Evolutionary conservation across 2,888 invertebrate genomes (phyloP).

Genomic region (Apantesis nais): DNA sequence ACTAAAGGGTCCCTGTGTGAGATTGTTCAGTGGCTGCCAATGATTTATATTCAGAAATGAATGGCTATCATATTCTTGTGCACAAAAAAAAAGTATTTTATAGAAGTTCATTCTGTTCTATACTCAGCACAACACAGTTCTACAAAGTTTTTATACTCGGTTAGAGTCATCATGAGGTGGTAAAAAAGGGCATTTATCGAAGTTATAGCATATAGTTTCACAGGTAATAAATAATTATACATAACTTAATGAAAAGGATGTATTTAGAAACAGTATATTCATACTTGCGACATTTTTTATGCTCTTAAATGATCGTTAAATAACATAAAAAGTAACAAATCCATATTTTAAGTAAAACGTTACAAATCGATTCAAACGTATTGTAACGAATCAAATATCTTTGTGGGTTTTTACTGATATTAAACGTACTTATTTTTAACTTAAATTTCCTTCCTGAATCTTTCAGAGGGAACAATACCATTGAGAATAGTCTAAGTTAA

Average conservation of each 20-base stretch:
- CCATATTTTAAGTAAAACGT: background rate
- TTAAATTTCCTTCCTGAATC: conserved; percentile 47
- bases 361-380: background rate
- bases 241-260: background rate
- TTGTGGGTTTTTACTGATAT: conserved; percentile 22
- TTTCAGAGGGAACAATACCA: conserved; percentile 37
- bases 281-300: no score
- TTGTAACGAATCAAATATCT: conserved; percentile 28
- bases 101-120: background rate
- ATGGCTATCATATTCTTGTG: no score
- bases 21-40: no score
- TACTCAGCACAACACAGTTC: background rate
- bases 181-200: no score
- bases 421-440: conserved; percentile 42
- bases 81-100: no score
- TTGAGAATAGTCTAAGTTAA: conserved; percentile 28
- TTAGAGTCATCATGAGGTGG: no score
- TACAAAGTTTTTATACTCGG: background rate
- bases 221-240: background rate
- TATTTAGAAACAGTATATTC: background rate
- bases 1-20: no score
- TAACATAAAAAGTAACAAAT: background rate
- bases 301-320: background rate
- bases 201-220: no score
- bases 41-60: no score